Conservation (phyloP, 2,797 vertebrate species). For the Lithobates pipiens region DNA sequence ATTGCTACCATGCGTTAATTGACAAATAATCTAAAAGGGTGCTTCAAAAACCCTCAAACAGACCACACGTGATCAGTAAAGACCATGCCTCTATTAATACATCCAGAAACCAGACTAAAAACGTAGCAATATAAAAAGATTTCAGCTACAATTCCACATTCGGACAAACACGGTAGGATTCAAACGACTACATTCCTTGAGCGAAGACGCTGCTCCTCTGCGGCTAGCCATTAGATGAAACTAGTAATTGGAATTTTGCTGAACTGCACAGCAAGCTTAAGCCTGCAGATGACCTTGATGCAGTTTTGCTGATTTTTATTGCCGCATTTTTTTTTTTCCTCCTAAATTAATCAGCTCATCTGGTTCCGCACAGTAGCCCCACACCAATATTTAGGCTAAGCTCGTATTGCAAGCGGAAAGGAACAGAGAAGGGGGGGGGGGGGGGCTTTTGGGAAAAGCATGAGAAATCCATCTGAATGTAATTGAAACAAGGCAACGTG, state of each 20-base stretch:
- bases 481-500: neutral
- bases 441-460: neutral
- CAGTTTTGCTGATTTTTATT: neutral
- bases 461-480: neutral
- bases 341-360: neutral
- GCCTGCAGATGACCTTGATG: constrained; percentile 31
- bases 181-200: neutral
- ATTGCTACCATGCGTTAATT: no score
- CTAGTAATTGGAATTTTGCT: constrained; percentile 6
- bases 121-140: neutral
- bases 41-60: no score
- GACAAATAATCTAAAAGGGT: no score
- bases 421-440: neutral
- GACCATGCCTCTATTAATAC: no score
- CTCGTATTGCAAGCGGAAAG: neutral
- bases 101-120: neutral
- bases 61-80: no score
- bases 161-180: neutral
- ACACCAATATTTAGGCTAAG: neutral
- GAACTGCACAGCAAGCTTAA: neutral
- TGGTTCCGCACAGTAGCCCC: neutral
- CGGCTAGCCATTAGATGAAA: neutral
- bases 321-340: neutral
- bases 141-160: neutral
- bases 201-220: neutral